Evolutionary conservation across 2,888 invertebrate genomes (phyloP).

Genomic region (Plebejus argus): DNA sequence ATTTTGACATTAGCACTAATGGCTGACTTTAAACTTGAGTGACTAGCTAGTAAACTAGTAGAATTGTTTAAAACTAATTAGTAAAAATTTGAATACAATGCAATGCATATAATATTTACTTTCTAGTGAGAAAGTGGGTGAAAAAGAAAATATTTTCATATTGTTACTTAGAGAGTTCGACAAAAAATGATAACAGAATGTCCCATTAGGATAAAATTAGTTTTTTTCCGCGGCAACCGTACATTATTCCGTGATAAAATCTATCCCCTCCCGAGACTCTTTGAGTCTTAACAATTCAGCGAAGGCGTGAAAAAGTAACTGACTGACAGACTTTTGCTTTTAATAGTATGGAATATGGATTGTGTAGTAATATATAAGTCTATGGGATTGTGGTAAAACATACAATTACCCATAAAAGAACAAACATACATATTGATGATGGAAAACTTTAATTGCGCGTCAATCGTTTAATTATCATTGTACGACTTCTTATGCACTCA

Average conservation of each 20-base stretch:
- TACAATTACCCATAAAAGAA: constrained; percentile 5
- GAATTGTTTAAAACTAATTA: background rate
- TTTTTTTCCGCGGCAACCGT: no score
- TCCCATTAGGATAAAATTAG: no score
- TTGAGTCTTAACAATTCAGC: no score
- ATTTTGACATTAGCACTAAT: no score
- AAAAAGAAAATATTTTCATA: background rate
- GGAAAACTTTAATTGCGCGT: constrained; percentile 13
- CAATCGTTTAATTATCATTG: background rate
- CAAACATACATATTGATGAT: constrained; percentile 13
- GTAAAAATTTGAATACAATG: background rate
- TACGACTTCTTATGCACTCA: background rate
- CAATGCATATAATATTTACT: background rate
- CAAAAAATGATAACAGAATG: background rate
- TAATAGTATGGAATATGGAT: background rate
- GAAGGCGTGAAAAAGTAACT: background rate
- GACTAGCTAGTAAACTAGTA: background rate
- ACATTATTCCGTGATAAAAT: no score
- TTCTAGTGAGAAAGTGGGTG: background rate
- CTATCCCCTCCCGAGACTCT: background rate
- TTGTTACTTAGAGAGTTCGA: background rate
- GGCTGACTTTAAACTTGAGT: no score
- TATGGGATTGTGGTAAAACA: background rate
- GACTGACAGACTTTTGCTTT: background rate
- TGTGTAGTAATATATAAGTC: no score